Base-by-base conservation (phyloP, 2,797 vertebrate genomes). In the Neosilurus mollespiculum region DNA sequence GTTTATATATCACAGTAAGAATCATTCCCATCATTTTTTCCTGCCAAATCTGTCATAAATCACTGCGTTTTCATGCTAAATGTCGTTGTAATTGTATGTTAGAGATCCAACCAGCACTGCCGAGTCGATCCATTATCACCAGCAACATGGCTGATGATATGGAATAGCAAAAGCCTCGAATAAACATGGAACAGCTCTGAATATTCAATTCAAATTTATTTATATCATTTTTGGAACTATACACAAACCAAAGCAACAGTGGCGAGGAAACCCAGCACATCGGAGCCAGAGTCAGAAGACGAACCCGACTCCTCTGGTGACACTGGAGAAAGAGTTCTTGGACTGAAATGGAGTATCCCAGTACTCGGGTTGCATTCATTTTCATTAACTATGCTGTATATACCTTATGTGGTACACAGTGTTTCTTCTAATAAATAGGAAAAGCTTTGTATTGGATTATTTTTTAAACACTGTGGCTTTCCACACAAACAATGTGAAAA, bases 21-120 rank as follows among this genome's bases (percentile, higher is more conserved):
- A 30, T 30, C 54, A 11, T 56, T 75, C 22, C n/a, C 56, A 37
- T 76, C 10, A 16, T 87, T 79, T 24, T 79, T 34, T 80, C 88
- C 88, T 90, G 90, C 89, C 88, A 85, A 93, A 90, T 80, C 62
- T 80, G 89, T 88, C 89, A 91, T 93, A 91, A 88, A 91, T 93
- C 93, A 93, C 87, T 87, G 91, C 81, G 86, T 20, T 51, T 88
- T 82, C 89, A 84, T 84, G 90, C 90, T 91, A 90, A 87, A 59
- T 18, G 81, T 88, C 86, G 83, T 86, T 72, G 86, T 93, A 92
- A 94, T 93, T 89, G 91, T 88, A 92, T 0, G 89, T 92, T 92
- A 79, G 87, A 56, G 82, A 89, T 92, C 88, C 92, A 91, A 79
- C 71, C 67, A 69, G 84, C 53, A 83, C 85, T 86, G 83, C 84